phyloP scores from a whole-genome alignment of 2,888 invertebrate genomes.

The Pilophorus perplexus region DNA sequence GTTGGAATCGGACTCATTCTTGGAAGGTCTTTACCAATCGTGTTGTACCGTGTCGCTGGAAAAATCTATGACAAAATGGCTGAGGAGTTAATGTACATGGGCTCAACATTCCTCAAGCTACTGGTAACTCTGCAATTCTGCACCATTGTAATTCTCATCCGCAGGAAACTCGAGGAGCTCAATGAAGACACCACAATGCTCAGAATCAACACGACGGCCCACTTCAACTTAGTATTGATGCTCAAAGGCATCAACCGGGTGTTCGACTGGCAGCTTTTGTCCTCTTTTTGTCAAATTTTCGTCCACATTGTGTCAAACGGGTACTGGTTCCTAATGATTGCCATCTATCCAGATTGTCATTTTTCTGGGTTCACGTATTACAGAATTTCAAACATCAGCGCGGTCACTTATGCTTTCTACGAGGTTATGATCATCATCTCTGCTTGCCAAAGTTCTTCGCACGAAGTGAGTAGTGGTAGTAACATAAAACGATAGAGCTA shows the following conservation, averaged over 20 bases:
- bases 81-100: not conserved
- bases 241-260: not conserved
- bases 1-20: not conserved
- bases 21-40: not conserved
- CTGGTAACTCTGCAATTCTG: conserved; percentile 2
- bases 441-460: not conserved
- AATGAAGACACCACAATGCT: not conserved
- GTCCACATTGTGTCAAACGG: not conserved
- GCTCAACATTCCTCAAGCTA: not conserved
- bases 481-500: not conserved
- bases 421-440: not conserved
- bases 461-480: not conserved
- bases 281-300: conserved; percentile 5
- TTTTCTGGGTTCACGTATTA: not conserved
- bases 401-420: not conserved
- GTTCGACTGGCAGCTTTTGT: not conserved
- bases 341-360: not conserved
- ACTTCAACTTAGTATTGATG: not conserved
- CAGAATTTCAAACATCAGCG: not conserved
- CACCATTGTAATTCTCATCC: not conserved
- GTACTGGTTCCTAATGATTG: not conserved
- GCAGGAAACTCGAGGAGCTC: not conserved
- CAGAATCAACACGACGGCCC: not conserved
- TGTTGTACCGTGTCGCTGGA: not conserved
- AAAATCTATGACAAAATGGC: not conserved